These are phyloP conservation scores for Hemithea aestivaria DNA, from an alignment of 2,888 invertebrate genomes.

Conservation along the genomic window DNA sequence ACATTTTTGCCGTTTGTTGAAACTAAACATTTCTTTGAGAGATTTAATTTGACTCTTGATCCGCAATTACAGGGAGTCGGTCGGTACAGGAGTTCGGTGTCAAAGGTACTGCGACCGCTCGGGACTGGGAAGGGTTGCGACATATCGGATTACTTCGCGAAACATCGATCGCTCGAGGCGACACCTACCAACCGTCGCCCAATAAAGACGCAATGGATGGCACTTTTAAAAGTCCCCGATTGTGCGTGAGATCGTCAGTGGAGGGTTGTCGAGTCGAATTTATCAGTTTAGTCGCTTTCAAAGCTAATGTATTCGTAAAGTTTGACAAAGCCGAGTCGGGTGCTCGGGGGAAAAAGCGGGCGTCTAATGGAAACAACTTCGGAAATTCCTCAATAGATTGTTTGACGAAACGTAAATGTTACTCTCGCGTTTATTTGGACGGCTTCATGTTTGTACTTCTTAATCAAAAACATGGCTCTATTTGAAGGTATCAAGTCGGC, in stretches of 20 bases:
- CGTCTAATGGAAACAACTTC: slow-evolving; percentile 61
- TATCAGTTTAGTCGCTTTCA: slow-evolving; percentile 60
- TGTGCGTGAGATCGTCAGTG: slow-evolving; percentile 16
- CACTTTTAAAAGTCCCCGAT: slow-evolving; percentile 11
- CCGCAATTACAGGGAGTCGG: slow-evolving; percentile 55
- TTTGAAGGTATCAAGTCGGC: too few relatives aligned
- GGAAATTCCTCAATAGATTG: slow-evolving; percentile 56
- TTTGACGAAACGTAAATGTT: slow-evolving; percentile 26
- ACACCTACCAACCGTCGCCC: background rate
- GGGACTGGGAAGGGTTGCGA: slow-evolving; percentile 20
- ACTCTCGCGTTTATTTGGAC: slow-evolving; percentile 16
- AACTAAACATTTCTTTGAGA: slow-evolving; percentile 42
- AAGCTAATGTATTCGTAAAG: slow-evolving; percentile 71
- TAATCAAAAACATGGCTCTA: too few relatives aligned
- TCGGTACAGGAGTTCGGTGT: slow-evolving; percentile 55
- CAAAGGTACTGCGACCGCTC: slow-evolving; percentile 44
- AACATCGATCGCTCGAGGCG: slow-evolving; percentile 15
- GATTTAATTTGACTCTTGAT: slow-evolving; percentile 56
- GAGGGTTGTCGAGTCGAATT: slow-evolving; percentile 53
- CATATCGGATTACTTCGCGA: background rate
- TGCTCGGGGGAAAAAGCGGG: slow-evolving; percentile 55
- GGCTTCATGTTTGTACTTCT: slow-evolving; percentile 9
- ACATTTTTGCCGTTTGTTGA: slow-evolving; percentile 9
- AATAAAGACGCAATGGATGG: slow-evolving; percentile 28
- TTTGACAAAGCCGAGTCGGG: slow-evolving; percentile 61